phyloP scores from a whole-genome alignment of 2,888 invertebrate genomes.

The Cataglyphis cursor region DNA sequence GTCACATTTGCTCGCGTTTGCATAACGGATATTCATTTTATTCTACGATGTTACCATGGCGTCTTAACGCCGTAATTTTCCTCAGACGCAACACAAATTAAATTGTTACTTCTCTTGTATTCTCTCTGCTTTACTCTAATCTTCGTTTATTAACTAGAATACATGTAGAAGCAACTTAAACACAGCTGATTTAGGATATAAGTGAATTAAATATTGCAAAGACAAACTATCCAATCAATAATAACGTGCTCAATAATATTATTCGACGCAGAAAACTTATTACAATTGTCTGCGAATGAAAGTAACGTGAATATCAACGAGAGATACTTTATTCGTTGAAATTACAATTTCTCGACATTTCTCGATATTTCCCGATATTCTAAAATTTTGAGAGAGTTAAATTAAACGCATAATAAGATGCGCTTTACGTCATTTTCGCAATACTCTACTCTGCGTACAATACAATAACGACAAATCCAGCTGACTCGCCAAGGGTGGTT shows the following conservation, averaged over 20 bases:
- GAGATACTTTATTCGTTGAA: conserved; percentile 19
- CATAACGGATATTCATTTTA: neutral
- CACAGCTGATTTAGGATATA: neutral
- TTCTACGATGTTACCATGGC: neutral
- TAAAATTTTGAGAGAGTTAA: conserved; percentile 32
- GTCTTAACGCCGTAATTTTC: neutral
- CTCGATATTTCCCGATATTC: conserved; percentile 11
- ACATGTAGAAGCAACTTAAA: neutral
- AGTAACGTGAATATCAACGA: conserved; percentile 1
- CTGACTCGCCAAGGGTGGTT: conserved; percentile 14
- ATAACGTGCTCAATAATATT: conserved; percentile 15
- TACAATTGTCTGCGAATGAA: neutral
- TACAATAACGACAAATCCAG: conserved; percentile 29
- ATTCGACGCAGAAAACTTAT: conserved; percentile 5
- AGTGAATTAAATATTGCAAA: neutral
- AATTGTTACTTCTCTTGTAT: conserved; percentile 22
- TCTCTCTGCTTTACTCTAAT: conserved; percentile 6
- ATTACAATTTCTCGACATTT: conserved; percentile 24
- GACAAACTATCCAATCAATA: neutral
- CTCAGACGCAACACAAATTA: neutral
- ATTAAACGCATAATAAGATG: conserved; percentile 12
- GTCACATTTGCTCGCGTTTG: neutral
- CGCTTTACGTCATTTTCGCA: neutral
- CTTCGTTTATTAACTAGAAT: conserved; percentile 15
- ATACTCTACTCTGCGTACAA: neutral